Percentiles rank a stretch among this genome's conserved stretches.
phyloP scores from a whole-genome alignment of 1,140 invertebrate genomes.

The Artemia franciscana region DNA sequence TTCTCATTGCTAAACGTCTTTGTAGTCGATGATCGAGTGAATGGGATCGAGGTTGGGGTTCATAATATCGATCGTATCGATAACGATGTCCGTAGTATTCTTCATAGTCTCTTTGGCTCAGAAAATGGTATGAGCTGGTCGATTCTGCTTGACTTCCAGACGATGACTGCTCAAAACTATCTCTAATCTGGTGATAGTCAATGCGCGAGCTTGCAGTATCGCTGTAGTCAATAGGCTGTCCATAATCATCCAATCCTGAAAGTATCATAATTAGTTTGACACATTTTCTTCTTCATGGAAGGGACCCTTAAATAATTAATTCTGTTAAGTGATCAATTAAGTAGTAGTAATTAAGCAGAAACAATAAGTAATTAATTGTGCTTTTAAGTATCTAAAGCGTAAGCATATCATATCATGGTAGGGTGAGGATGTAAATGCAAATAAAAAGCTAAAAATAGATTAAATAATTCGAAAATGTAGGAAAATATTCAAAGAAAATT shows the following conservation, averaged over 20 bases:
- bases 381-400: no score
- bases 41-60: not conserved
- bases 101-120: not conserved
- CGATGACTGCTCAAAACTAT: slow-evolving; percentile 51
- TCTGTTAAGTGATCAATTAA: no score
- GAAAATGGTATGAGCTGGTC: slow-evolving; percentile 17
- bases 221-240: not conserved
- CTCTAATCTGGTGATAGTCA: slow-evolving; percentile 18
- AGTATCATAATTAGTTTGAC: no score
- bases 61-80: not conserved
- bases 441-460: no score
- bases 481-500: no score
- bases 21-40: slow-evolving; percentile 14
- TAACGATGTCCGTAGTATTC: slow-evolving; percentile 2
- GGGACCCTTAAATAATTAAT: no score
- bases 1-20: slow-evolving; percentile 9
- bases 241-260: not conserved
- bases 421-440: no score
- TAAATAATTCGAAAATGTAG: no score
- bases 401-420: no score
- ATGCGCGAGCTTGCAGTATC: not conserved
- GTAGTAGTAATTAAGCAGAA: no score
- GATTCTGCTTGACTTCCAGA: slow-evolving; percentile 36
- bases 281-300: no score
- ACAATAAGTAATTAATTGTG: no score